Base-by-base conservation (phyloP, 2,113 vertebrate genomes). In the Candoia aspera region DNA sequence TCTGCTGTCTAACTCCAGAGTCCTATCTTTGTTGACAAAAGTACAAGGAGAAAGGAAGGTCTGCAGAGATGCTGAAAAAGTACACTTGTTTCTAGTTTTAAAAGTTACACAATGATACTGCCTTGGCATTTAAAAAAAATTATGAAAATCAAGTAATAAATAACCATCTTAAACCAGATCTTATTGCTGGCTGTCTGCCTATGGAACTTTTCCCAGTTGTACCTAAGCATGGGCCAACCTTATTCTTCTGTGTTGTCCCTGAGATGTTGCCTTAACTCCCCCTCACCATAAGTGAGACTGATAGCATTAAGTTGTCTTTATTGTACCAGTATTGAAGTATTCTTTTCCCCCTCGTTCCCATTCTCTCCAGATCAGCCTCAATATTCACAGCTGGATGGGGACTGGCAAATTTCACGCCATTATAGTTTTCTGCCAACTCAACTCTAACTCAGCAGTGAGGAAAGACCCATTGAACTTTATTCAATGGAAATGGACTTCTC, bases 1-100 rank as follows among this genome's bases (percentile, higher is more conserved):
- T 42, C 97, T 97, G 95, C 96, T 93, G 97, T 91, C 24, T 2
- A 26, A 42, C 0, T 12, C 3, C 3, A 79, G 94, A 79, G 94
- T 87, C 95, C 92, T 92, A 95, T 58, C 19, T 84, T 8, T 26
- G 24, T 23, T 17, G 33, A 6, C 6, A 12, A 62, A 26, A 0
- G 58, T 15, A 37, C 0, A 6, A 21, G 19, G 37, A 49, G 23
- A 10, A 62, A 1, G 0, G 19, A 2, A 8, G 4, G 5, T n/a
- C 6, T 0, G 3, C 8, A 24, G 6, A 0, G 8, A 19, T 42
- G n/a, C 0, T 3, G 37, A 8, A 5, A 13, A 73, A 13, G 49
- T 17, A 3, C n/a, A 13, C 13, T 0, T 11, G 58, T 10, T 91
- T 29, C 55, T 90, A 57, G 21, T 5, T 6, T 4, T n/a, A 15